phyloP scores from a whole-genome alignment of 2,797 vertebrate species.

The Huso huso region DNA sequence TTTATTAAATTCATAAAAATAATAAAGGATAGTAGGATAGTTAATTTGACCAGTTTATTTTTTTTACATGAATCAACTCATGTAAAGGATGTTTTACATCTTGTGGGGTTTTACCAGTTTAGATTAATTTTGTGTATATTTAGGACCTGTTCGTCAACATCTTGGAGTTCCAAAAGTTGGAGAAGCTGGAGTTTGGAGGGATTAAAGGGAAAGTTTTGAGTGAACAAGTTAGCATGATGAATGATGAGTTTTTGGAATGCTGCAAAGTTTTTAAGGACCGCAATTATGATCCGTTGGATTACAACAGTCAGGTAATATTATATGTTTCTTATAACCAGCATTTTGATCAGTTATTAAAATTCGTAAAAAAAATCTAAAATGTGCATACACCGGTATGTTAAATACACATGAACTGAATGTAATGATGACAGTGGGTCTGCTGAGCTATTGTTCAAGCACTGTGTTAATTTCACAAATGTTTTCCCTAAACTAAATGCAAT shows the following conservation, averaged over 20 bases:
- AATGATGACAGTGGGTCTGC: too few species aligned
- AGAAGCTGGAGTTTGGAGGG: constrained; percentile 68
- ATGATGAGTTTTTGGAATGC: constrained; percentile 50
- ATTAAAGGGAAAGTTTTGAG: constrained; percentile 54
- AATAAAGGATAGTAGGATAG: too few species aligned
- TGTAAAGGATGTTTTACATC: too few species aligned
- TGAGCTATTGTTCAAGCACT: too few species aligned
- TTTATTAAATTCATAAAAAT: too few species aligned
- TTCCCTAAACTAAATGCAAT: too few species aligned
- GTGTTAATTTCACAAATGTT: too few species aligned
- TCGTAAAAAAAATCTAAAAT: neutral
- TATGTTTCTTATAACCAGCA: neutral
- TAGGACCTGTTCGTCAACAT: constrained; percentile 60
- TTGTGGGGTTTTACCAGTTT: too few species aligned
- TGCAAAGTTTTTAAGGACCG: constrained; percentile 54
- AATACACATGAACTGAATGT: neutral
- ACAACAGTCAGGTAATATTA: constrained; percentile 47
- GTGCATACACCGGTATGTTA: neutral
- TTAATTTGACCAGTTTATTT: too few species aligned
- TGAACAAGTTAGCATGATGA: constrained; percentile 48
- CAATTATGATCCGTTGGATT: constrained; percentile 46
- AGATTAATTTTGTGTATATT: constrained; percentile 9
- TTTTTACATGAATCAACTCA: too few species aligned
- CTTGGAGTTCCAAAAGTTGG: constrained; percentile 68
- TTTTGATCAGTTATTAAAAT: neutral